phyloP scores from a whole-genome alignment of 2,113 vertebrate species.

The Ciconia maguari region DNA sequence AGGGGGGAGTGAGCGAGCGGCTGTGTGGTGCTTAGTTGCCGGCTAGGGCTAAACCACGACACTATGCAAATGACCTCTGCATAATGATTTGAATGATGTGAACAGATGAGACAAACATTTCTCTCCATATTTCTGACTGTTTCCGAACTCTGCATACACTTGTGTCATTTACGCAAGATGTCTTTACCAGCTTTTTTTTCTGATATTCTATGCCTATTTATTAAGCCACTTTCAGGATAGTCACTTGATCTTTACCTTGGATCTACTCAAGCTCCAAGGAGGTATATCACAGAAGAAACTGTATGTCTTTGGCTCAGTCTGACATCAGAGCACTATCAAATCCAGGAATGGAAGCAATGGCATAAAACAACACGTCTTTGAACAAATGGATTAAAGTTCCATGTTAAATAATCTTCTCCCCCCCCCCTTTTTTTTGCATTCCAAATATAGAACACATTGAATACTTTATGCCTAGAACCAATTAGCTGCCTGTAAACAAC shows the following conservation, averaged over 20 bases:
- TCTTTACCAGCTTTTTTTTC: background rate
- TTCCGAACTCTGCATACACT: background rate
- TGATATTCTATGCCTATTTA: background rate
- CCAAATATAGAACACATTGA: background rate
- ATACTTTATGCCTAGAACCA: background rate
- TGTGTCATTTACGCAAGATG: background rate
- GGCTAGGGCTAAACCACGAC: too few species aligned
- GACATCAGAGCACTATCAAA: background rate
- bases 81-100: background rate
- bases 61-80: background rate
- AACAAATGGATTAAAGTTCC: background rate
- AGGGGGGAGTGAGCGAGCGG: too few species aligned
- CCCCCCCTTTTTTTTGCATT: background rate
- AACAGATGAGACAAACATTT: background rate
- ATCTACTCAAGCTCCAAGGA: background rate
- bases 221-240: background rate
- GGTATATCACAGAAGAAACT: background rate
- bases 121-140: background rate
- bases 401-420: background rate
- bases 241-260: background rate
- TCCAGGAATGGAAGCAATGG: background rate
- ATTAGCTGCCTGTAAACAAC: background rate
- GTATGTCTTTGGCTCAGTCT: background rate
- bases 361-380: background rate
- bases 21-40: too few species aligned